Evolutionary conservation across 2,888 invertebrate species (phyloP).

Genomic region (Macrosiphum euphorbiae): DNA sequence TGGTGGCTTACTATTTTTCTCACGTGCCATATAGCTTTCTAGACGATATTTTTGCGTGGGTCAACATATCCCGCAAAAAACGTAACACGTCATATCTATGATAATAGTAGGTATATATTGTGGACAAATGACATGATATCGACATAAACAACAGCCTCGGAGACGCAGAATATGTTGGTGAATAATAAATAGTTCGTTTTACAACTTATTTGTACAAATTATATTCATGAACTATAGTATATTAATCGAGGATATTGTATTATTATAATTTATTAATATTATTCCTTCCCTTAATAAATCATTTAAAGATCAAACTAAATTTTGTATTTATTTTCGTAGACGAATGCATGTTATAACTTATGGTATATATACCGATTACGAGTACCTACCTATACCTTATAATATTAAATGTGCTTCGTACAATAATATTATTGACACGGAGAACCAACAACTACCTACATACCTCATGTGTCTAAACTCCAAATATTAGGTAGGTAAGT

Average conservation of each 20-base stretch:
- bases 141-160: background rate
- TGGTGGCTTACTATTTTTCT: background rate
- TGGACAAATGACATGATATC: background rate
- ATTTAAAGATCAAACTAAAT: background rate
- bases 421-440: background rate
- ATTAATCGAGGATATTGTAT: background rate
- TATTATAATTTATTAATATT: background rate
- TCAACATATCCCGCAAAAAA: background rate
- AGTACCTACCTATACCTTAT: background rate
- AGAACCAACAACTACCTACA: background rate
- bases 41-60: background rate
- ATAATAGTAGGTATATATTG: background rate
- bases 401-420: background rate
- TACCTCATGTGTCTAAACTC: background rate
- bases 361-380: background rate
- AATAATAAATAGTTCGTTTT: background rate
- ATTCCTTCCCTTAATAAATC: background rate
- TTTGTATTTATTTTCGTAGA: background rate
- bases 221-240: background rate
- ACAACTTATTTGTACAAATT: background rate
- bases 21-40: constrained; percentile 22
- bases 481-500: background rate
- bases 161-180: background rate
- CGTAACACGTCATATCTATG: background rate
- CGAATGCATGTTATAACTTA: background rate